Evolutionary conservation across 2,113 vertebrate genomes (phyloP), one percentile per base, ranked within the genome.

Genomic region (Takifugu flavidus): DNA sequence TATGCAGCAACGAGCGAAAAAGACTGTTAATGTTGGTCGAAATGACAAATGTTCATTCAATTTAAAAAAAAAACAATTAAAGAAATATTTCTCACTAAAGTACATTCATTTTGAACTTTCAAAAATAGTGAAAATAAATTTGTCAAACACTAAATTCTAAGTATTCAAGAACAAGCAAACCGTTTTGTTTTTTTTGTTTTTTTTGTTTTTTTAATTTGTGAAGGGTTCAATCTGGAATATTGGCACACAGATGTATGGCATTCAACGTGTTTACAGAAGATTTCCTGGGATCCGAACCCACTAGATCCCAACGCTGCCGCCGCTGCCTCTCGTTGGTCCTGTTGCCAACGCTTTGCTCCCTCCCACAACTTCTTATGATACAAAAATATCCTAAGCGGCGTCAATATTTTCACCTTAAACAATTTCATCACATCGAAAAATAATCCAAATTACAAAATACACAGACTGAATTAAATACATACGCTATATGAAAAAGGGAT

Each of bases 1-100:
- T 56, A 81, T 86, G 89, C 92, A 91, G 90, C 84, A 90, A 81
- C 76, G 84, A 84, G 81, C 77, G 70, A 76, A 49, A 20, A 52
- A 72, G 56, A 70, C 59, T 67, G 69, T 44, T 39, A 49, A 50
- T 39, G 12, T 28, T 13, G 50, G 27, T 62, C 70, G 29, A 72
- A 47, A 66, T 20, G 14, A 72, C 39, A 72, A 45, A 66, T 26
- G 14, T 47, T 76, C 62, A 62, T 58, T 76, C 44, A 43, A 27
- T 28, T 42, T 56, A 62, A 61, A 70, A 72, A 59, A 61, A 62
- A 61, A 70, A 72, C 28, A 61, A 67, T 25, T 5, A 69, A 67
- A 69, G 67, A 67, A 74, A 71, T 53, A 53, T 62, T 56, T 56
- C 47, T 44, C 29, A 55, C 67, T 61, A 81, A 60, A 78, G 73